Evolutionary conservation across 2,797 vertebrate species (phyloP), one percentile per base, ranked within the genome.

Genomic region (Sebastes elongatus): DNA sequence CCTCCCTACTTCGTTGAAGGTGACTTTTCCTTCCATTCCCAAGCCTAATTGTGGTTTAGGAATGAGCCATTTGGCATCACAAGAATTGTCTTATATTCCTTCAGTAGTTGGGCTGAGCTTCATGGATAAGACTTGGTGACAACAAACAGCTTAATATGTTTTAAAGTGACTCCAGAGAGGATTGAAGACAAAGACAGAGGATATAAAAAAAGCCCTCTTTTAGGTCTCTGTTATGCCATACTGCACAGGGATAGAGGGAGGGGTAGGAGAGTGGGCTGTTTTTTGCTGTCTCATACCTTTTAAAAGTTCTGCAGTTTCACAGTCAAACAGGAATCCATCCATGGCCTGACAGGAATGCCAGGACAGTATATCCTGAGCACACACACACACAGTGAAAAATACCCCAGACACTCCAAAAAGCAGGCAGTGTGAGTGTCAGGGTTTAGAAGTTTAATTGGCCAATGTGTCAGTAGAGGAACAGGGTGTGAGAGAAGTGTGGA

Each of bases 361-460:
- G 70, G 74, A 77, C 7, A 22, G 49, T 84, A 66, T 68, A 78
- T 76, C 62, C 68, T 60, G 14, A 74, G 20, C 28, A 49, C 33
- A 55, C 59, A 63, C 74, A 66, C 63, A 76, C 63, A 74, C 2
- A 16, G 35, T 22, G 66, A 57, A 78, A 71, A 84, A 78, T 66
- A 85, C 63, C 68, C 82, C 14, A 60, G 76, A 76, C 70, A 56
- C 77, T 85, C 72, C 61, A 84, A 86, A 85, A 86, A 80, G 74
- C 62, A 81, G 65, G 61, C 67, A 76, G 67, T 70, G 75, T 69
- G 74, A 74, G 82, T 92, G 83, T 83, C 78, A 81, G 82, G 68
- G 80, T 89, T 87, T 88, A 82, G 83, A 89, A 78, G 86, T 91
- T 89, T 93, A 93, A 94, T 93, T 92, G 91, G 90, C 80, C 89